Evolutionary conservation across 1,140 invertebrate species (phyloP).

Genomic region (Littorina saxatilis): DNA sequence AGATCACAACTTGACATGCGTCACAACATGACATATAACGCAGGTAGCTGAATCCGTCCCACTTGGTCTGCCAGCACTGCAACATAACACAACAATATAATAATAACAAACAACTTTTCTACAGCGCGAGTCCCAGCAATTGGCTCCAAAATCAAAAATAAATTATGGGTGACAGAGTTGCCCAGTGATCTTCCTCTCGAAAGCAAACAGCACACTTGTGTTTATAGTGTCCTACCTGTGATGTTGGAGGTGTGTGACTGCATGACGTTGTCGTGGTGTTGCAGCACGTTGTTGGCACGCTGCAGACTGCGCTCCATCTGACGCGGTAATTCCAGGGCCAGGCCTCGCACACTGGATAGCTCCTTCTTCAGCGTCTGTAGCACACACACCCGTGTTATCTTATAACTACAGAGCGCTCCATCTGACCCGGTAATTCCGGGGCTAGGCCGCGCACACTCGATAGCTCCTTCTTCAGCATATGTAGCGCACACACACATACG

Average conservation of each 20-base stretch:
- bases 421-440: constrained; percentile 58
- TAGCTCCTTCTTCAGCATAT: constrained; percentile 59
- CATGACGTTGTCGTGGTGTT: constrained; percentile 57
- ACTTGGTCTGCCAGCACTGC: constrained; percentile 63
- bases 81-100: too few species aligned
- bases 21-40: too few species aligned
- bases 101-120: too few species aligned
- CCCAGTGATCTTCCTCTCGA: too few species aligned
- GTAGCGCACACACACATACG: too few species aligned
- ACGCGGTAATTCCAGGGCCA: constrained; percentile 59
- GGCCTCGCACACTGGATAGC: constrained; percentile 51
- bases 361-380: constrained; percentile 58
- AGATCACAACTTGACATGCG: too few species aligned
- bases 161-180: too few species aligned
- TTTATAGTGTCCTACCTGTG: constrained; percentile 36
- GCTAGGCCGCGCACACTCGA: constrained; percentile 55
- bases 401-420: too few species aligned
- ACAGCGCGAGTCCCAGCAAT: too few species aligned
- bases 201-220: too few species aligned
- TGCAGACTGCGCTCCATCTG: constrained; percentile 56
- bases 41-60: constrained; percentile 51
- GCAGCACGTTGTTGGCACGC: constrained; percentile 58
- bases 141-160: too few species aligned
- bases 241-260: constrained; percentile 64
- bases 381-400: not conserved